phyloP scores from a whole-genome alignment of 1,140 invertebrate genomes.

The Lethrus apterus region DNA sequence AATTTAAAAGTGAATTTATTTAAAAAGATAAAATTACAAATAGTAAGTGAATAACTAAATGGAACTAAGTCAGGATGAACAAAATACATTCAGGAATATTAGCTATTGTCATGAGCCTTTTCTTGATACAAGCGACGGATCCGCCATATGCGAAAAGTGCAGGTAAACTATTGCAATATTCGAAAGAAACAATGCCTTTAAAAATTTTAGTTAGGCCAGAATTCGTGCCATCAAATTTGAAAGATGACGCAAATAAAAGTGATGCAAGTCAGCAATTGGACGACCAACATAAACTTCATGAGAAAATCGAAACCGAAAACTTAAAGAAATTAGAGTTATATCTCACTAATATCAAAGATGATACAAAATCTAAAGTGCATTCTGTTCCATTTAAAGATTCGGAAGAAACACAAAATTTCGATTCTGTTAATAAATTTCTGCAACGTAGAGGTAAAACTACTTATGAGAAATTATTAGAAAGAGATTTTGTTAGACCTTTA shows the following conservation, averaged over 20 bases:
- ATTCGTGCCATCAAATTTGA: slow-evolving; percentile 3
- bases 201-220: not conserved
- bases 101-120: slow-evolving; percentile 37
- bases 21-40: too few relatives aligned
- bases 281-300: not conserved
- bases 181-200: not conserved
- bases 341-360: slow-evolving; percentile 17
- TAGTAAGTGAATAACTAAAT: slow-evolving; percentile 27
- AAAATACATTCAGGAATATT: slow-evolving; percentile 37
- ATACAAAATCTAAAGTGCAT: too few relatives aligned
- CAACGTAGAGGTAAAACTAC: slow-evolving; percentile 28
- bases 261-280: not conserved
- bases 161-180: slow-evolving; percentile 19
- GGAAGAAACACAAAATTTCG: not conserved
- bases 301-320: not conserved
- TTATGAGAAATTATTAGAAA: slow-evolving; percentile 34
- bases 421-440: slow-evolving; percentile 17
- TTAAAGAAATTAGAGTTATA: slow-evolving; percentile 17
- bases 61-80: slow-evolving; percentile 38
- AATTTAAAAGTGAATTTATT: too few relatives aligned
- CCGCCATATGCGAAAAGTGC: slow-evolving; percentile 30
- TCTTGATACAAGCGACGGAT: slow-evolving; percentile 39
- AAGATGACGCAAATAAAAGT: not conserved
- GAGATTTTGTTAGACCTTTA: slow-evolving; percentile 35
- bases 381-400: too few relatives aligned